phyloP scores from a whole-genome alignment of 2,888 invertebrate genomes.

The Tenthredo distinguenda region DNA sequence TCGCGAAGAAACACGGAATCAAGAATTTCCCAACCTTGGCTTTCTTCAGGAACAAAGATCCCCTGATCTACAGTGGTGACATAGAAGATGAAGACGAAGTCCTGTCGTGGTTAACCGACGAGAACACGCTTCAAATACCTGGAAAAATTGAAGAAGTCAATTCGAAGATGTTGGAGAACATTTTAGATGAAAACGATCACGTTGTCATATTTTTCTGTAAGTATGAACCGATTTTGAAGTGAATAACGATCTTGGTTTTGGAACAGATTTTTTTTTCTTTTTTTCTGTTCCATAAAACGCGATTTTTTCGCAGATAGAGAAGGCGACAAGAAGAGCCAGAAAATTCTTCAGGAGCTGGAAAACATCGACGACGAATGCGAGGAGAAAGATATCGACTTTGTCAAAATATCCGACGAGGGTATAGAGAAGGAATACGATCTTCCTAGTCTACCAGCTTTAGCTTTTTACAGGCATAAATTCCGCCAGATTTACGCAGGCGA shows the following conservation, averaged over 20 bases:
- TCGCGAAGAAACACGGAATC: slow-evolving; percentile 92
- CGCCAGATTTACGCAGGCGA: slow-evolving; percentile 94
- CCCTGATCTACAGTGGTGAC: slow-evolving; percentile 91
- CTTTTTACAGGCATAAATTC: slow-evolving; percentile 93
- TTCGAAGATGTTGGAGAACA: slow-evolving; percentile 93
- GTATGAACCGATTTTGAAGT: slow-evolving; percentile 72
- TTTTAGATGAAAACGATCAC: slow-evolving; percentile 91
- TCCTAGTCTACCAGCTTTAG: slow-evolving; percentile 88
- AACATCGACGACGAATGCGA: slow-evolving; percentile 97
- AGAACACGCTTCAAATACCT: slow-evolving; percentile 93
- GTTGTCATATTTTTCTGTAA: slow-evolving; percentile 96
- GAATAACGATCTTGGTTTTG: not conserved
- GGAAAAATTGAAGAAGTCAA: slow-evolving; percentile 97
- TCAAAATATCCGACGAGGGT: slow-evolving; percentile 94
- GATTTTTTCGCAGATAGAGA: slow-evolving; percentile 85
- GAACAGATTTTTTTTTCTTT: slow-evolving; percentile 1
- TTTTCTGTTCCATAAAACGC: slow-evolving; percentile 3
- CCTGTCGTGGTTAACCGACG: slow-evolving; percentile 94
- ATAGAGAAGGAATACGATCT: slow-evolving; percentile 94
- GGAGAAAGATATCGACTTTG: slow-evolving; percentile 93
- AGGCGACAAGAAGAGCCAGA: slow-evolving; percentile 93
- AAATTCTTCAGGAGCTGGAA: slow-evolving; percentile 92
- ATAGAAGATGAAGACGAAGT: slow-evolving; percentile 95
- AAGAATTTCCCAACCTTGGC: slow-evolving; percentile 92
- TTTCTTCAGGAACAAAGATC: slow-evolving; percentile 95